Evolutionary conservation across 2,888 invertebrate species (phyloP), one percentile per base, ranked within the genome.

Genomic region (Apodemia mormo): DNA sequence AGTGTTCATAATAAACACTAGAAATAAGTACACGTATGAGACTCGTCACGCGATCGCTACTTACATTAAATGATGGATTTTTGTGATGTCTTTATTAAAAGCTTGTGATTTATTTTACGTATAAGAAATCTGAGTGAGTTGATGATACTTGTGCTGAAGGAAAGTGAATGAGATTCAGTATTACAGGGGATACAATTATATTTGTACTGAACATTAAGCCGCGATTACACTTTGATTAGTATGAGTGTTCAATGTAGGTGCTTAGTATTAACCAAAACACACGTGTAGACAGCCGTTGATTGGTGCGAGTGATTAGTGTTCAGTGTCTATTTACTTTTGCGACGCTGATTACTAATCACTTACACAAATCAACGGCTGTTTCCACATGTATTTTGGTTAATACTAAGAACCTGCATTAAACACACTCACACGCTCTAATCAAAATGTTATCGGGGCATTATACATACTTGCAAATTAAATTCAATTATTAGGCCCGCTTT

Each of bases 41-140:
- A 92, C 92, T 92, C 90, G 79, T 84, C 76, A 85, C 83, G 85
- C 82, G 33, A 33, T 61, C 84, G 81, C 80, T 79, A 80, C 78
- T 77, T 79, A 77, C 64, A 68, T 68, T 40, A 54, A 68, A 69
- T 68, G 65, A 67, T 68, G 49, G 67, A 72, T 69, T 80, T 84
- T 86, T 88, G 90, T 91, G 90, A 90, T 92, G 90, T 88, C 88
- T 89, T 88, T 86, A 85, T 87, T 85, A 81, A 78, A 81, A 79
- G 71, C 79, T 85, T 89, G 88, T 89, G 88, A 87, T 75, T 71
- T 76, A 78, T 74, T 77, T 79, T 80, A 78, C 78, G 78, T 78
- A 74, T 72, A 72, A 72, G 65, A 68, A 76, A 76, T 73, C 71
- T 73, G 70, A 68, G 68, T 71, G 68, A 71, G 72, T 73, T 71